phyloP scores from a whole-genome alignment of 92 coral and sea anemone species.

The Heliopora coerulea region DNA sequence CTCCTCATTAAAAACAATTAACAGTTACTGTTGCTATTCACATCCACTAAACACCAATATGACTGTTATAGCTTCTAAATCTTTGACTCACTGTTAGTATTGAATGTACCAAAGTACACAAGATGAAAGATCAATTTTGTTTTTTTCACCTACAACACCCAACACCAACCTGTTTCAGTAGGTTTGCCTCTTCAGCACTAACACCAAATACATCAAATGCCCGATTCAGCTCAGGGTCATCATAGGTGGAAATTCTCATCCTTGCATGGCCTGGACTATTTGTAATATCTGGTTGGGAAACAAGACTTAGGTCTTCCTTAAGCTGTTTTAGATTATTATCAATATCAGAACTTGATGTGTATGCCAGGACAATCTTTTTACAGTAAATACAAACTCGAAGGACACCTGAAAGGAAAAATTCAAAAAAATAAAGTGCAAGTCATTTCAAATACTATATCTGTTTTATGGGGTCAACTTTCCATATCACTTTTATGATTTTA shows the following conservation, averaged over 20 bases:
- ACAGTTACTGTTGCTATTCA: too few relatives aligned
- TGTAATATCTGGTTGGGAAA: constrained; percentile 58
- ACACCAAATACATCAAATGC: constrained; percentile 98
- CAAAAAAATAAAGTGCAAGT: too few relatives aligned
- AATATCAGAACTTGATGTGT: constrained; percentile 72
- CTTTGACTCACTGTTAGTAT: too few relatives aligned
- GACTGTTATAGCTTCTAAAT: too few relatives aligned
- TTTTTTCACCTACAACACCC: too few relatives aligned
- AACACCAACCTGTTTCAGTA: constrained; percentile 97
- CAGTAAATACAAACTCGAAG: constrained; percentile 92
- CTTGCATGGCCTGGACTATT: constrained; percentile 39
- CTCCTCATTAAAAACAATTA: too few relatives aligned
- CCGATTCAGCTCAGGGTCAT: constrained; percentile 76
- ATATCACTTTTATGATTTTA: too few relatives aligned
- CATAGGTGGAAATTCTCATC: constrained; percentile 49
- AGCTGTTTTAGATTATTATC: constrained; percentile 75
- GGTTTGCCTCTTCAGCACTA: constrained; percentile 92
- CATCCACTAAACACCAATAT: too few relatives aligned
- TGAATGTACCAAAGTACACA: too few relatives aligned
- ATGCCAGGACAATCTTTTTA: constrained; percentile 75
- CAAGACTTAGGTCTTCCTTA: constrained; percentile 73
- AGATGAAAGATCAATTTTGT: too few relatives aligned
- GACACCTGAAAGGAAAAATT: constrained; percentile 61
- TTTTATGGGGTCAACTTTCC: too few relatives aligned
- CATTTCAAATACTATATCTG: too few relatives aligned